phyloP scores from a whole-genome alignment of 2,888 invertebrate species.

The Phyllotreta striolata region DNA sequence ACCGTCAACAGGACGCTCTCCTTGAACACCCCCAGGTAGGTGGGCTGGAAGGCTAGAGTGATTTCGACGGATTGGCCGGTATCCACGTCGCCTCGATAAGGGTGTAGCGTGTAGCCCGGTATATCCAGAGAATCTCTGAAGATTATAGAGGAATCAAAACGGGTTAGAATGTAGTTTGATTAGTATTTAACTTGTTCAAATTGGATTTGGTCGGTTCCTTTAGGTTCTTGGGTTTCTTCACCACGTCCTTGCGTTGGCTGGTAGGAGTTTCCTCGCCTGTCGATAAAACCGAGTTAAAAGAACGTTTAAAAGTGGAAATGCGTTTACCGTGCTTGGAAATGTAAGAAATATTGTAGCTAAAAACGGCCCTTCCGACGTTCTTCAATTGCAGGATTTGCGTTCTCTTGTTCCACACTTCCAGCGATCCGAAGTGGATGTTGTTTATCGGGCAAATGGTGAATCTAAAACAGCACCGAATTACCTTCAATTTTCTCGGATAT shows the following conservation, averaged over 20 bases:
- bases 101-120: conserved; percentile 57
- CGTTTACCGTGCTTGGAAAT: conserved; percentile 9
- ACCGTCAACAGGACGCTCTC: conserved; percentile 57
- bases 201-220: too few relatives aligned
- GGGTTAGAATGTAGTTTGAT: conserved; percentile 31
- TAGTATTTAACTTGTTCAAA: conserved; percentile 24
- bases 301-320: too few relatives aligned
- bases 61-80: conserved; percentile 54
- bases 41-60: conserved; percentile 56
- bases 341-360: conserved; percentile 50
- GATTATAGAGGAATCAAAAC: too few relatives aligned
- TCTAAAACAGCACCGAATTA: too few relatives aligned
- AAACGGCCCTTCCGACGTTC: conserved; percentile 69
- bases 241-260: too few relatives aligned
- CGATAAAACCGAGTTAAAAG: too few relatives aligned
- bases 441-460: conserved; percentile 67
- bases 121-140: conserved; percentile 48
- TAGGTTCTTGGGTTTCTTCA: too few relatives aligned
- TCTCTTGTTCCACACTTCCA: conserved; percentile 64
- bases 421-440: conserved; percentile 68
- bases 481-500: too few relatives aligned
- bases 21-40: conserved; percentile 52
- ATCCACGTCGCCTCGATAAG: conserved; percentile 56
- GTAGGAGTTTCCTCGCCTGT: too few relatives aligned
- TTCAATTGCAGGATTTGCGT: conserved; percentile 66